These are phyloP conservation scores for Rutpela maculata DNA, from an alignment of 2,888 invertebrate genomes.

Conservation along the genomic window DNA sequence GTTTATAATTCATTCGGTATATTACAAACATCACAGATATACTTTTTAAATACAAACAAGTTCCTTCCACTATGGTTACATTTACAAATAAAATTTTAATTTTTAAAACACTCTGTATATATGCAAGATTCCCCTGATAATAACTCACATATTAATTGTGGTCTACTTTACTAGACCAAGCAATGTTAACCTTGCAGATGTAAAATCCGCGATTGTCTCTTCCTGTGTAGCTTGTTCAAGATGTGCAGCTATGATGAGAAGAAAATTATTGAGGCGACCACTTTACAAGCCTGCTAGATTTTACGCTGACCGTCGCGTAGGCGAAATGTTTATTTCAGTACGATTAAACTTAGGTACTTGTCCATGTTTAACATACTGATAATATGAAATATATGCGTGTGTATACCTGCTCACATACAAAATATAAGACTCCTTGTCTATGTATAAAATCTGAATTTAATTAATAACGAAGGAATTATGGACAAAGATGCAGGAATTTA, in stretches of 20 bases:
- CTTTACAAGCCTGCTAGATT: constrained; percentile 43
- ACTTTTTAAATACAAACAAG: too few species aligned
- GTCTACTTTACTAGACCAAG: neutral
- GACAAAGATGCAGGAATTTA: neutral
- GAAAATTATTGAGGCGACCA: constrained; percentile 44
- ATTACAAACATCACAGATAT: too few species aligned
- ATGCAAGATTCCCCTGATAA: too few species aligned
- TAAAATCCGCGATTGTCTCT: neutral
- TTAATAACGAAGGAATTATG: constrained; percentile 23
- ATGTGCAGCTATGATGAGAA: constrained; percentile 40
- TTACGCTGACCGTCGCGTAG: constrained; percentile 45
- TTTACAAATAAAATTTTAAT: too few species aligned
- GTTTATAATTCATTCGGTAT: too few species aligned
- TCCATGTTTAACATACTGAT: constrained; percentile 42
- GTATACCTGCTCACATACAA: constrained; percentile 17
- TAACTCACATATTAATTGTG: neutral
- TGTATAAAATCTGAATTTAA: constrained; percentile 23
- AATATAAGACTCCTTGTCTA: constrained; percentile 24
- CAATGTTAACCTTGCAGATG: neutral
- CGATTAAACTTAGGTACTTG: constrained; percentile 34
- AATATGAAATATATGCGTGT: constrained; percentile 41
- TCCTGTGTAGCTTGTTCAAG: constrained; percentile 13
- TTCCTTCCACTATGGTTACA: too few species aligned
- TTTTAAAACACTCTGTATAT: too few species aligned
- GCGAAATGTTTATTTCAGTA: constrained; percentile 49